Percentiles rank a stretch among this genome's conserved stretches.
These are phyloP conservation scores for Drosophila limbata DNA, from an alignment of 2,888 invertebrate genomes.

Conservation along the genomic window DNA sequence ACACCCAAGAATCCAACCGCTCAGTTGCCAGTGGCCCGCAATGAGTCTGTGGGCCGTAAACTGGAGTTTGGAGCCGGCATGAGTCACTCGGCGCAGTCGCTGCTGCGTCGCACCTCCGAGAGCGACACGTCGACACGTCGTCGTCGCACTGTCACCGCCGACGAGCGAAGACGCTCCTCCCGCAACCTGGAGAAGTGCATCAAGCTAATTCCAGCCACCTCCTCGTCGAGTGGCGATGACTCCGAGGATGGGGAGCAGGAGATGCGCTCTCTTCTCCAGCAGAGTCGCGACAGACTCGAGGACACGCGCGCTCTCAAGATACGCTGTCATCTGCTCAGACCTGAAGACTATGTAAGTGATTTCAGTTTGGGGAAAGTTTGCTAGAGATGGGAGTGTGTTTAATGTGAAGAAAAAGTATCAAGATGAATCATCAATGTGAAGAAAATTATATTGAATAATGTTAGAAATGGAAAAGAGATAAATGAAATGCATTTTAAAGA, in stretches of 20 bases:
- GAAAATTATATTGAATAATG: neutral
- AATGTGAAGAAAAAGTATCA: neutral
- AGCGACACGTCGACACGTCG: conserved; percentile 84
- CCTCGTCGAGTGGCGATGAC: conserved; percentile 84
- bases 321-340: conserved; percentile 85
- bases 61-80: conserved; percentile 82
- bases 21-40: conserved; percentile 27
- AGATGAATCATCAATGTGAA: neutral
- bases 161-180: conserved; percentile 84
- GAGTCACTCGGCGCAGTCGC: conserved; percentile 84
- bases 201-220: conserved; percentile 83
- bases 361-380: neutral
- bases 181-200: conserved; percentile 85
- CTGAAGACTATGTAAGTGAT: conserved; percentile 85
- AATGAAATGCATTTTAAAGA: too few species aligned
- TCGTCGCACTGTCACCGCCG: conserved; percentile 80
- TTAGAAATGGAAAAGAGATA: too few species aligned
- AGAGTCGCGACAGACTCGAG: conserved; percentile 84
- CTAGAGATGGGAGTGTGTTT: too few species aligned
- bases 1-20: conserved; percentile 78
- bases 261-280: conserved; percentile 83
- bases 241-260: conserved; percentile 84
- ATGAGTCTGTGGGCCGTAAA: conserved; percentile 81
- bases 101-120: conserved; percentile 84
- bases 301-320: conserved; percentile 85